Percentiles rank a stretch among this genome's conserved stretches.
phyloP scores from a whole-genome alignment of 2,113 vertebrate genomes.

The Entosphenus tridentatus region DNA sequence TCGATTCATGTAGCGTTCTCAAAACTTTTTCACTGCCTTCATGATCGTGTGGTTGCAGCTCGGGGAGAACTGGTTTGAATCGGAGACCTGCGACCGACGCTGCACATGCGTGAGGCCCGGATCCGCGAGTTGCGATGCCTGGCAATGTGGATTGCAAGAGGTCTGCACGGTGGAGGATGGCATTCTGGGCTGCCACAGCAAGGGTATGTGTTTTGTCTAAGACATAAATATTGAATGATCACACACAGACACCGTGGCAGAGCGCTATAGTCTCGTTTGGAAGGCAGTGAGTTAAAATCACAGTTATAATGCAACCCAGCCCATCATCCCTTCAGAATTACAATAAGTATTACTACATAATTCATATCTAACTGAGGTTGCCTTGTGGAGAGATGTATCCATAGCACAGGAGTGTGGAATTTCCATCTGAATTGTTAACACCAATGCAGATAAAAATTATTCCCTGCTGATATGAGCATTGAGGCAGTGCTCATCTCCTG shows the following conservation, averaged over 20 bases:
- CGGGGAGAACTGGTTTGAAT: constrained; percentile 40
- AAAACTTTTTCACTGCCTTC: not conserved
- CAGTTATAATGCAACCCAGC: too few relatives aligned
- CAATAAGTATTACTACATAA: too few relatives aligned
- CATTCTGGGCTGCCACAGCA: constrained; percentile 41
- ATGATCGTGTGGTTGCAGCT: constrained; percentile 17
- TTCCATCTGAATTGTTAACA: too few relatives aligned
- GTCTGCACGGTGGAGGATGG: constrained; percentile 39
- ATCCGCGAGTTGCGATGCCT: constrained; percentile 26
- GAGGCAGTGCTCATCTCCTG: too few relatives aligned
- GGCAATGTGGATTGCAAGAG: constrained; percentile 42
- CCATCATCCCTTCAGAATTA: too few relatives aligned
- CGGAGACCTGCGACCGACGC: constrained; percentile 29
- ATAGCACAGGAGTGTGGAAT: too few relatives aligned
- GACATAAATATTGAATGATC: not conserved
- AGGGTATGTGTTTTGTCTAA: constrained; percentile 22
- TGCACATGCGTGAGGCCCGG: constrained; percentile 27
- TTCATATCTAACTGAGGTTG: not conserved
- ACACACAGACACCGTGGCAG: too few relatives aligned
- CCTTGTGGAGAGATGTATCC: too few relatives aligned
- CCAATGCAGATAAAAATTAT: too few relatives aligned
- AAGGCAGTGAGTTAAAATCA: too few relatives aligned
- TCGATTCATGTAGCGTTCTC: not conserved
- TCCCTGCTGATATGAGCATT: too few relatives aligned
- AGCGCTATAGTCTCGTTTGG: not conserved